These are phyloP conservation scores for Pheosia tremula DNA, from an alignment of 2,888 invertebrate genomes.

Conservation along the genomic window DNA sequence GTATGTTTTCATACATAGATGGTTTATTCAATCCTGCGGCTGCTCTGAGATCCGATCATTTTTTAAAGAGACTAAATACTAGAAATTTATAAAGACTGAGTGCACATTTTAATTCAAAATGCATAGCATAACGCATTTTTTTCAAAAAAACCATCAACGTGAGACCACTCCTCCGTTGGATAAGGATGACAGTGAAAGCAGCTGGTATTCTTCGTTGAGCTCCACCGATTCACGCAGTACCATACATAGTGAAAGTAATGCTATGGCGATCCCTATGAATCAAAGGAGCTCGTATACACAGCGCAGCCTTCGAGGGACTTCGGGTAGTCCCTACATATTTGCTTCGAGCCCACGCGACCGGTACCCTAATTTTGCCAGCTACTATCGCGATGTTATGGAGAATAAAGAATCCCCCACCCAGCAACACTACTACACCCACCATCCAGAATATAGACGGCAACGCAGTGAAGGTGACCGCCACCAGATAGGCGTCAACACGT, in stretches of 20 bases:
- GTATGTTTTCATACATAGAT: too few species aligned
- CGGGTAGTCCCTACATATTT: constrained; percentile 63
- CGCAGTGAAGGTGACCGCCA: constrained; percentile 66
- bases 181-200: constrained; percentile 74
- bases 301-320: constrained; percentile 56
- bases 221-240: constrained; percentile 53
- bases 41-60: constrained; percentile 43
- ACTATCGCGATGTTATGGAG: constrained; percentile 74
- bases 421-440: constrained; percentile 57
- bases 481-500: constrained; percentile 57
- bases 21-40: background rate
- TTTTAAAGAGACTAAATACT: constrained; percentile 22
- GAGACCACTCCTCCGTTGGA: constrained; percentile 64
- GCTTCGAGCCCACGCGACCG: constrained; percentile 76
- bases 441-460: constrained; percentile 57
- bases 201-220: constrained; percentile 71
- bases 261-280: constrained; percentile 61
- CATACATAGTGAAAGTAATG: constrained; percentile 45
- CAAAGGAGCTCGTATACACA: constrained; percentile 57
- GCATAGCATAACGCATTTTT: constrained; percentile 78
- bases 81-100: constrained; percentile 25
- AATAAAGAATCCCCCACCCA: constrained; percentile 49
- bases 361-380: constrained; percentile 75
- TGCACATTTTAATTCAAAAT: constrained; percentile 52
- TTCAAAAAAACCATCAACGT: constrained; percentile 65